Conservation (phyloP, 2,113 vertebrate species). For the Podarcis raffonei region DNA sequence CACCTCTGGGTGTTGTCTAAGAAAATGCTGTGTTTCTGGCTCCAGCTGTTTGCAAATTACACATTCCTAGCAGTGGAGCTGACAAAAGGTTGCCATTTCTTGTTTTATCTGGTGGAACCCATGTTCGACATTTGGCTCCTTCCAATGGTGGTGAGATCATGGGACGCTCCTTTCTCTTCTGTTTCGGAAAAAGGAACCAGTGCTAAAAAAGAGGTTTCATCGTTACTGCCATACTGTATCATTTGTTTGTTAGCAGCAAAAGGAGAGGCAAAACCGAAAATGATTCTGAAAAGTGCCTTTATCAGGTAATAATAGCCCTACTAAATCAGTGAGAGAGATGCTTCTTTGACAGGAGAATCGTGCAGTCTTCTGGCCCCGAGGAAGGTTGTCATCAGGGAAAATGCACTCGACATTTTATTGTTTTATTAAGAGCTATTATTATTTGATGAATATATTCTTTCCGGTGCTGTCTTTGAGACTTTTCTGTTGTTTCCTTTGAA, state of each 20-base stretch:
- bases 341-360: too few species aligned
- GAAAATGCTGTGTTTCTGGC: neutral
- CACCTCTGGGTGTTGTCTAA: slow-evolving; percentile 5
- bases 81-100: neutral
- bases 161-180: neutral
- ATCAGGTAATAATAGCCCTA: too few species aligned
- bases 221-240: neutral
- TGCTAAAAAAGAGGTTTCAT: neutral
- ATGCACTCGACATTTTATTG: too few species aligned
- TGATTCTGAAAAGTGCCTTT: too few species aligned
- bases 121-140: slow-evolving; percentile 1
- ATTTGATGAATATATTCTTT: too few species aligned
- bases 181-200: too few species aligned
- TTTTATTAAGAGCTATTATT: too few species aligned
- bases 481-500: neutral
- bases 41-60: neutral
- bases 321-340: too few species aligned
- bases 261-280: neutral
- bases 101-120: neutral
- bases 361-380: too few species aligned
- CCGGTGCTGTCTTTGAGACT: too few species aligned
- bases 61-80: neutral
- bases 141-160: neutral
- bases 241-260: neutral
- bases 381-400: too few species aligned